Evolutionary conservation across 2,888 invertebrate species (phyloP), one percentile per base, ranked within the genome.

Genomic region (Gerosis bhagava): DNA sequence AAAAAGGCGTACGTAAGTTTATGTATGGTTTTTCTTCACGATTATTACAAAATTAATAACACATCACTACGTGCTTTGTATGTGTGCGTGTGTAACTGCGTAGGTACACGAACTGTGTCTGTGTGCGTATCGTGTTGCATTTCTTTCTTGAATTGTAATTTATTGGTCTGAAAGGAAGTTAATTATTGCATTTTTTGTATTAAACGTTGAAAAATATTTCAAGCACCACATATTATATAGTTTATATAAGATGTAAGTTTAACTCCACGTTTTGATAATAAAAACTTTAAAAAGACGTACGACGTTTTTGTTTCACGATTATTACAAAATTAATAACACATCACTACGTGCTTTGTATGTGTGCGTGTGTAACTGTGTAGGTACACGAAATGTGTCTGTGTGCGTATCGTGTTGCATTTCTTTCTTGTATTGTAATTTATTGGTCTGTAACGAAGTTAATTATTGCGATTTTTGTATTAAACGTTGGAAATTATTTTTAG

Each of bases 171-270:
- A 86, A 87, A 86, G 84, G 78, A 86, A 84, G 86, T 87, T 87
- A 88, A 88, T 88, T 88, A 88, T 87, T 87, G 80, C 83, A 80
- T 87, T 88, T 88, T 88, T 88, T 87, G 87, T 86, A 87, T 87
- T 87, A 87, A 88, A 88, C 84, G 86, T 78, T 84, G 84, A 74
- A 87, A 83, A 87, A 87, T 86, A 88, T 87, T 87, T 87, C 87
- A 83, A 87, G 77, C 78, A 54, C 68, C 65, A 77, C 79, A 79
- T 77, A 78, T 74, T 76, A 71, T 62, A 31, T 37, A 45, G 58
- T 63, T n/a, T n/a, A n/a, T n/a, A n/a, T n/a, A n/a, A n/a, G n/a
- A n/a, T n/a, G n/a, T n/a, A n/a, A n/a, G n/a, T n/a, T n/a, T n/a
- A n/a, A n/a, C n/a, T n/a, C n/a, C n/a, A n/a, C n/a, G n/a, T n/a